Evolutionary conservation across 1,140 invertebrate genomes (phyloP), one percentile per base, ranked within the genome.

Genomic region (Drosophila kepulauana): DNA sequence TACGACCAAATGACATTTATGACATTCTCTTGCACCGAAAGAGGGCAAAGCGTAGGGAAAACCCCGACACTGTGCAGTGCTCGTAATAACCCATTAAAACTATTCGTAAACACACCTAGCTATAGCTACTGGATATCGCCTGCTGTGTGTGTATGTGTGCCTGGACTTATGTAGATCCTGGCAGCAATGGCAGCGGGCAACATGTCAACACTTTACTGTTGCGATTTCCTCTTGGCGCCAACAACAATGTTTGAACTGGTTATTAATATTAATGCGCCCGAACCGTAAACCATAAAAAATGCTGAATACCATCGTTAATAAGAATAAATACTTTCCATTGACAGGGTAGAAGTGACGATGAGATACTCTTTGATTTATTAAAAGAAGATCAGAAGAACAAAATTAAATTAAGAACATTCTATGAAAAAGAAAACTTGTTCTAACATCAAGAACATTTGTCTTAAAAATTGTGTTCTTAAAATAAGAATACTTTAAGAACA

Each of bases 31-130:
- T 66, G 35, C 41, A 30, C n/a, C 28, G 13, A 63, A 64, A 58
- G 33, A 30, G 35, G 45, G 62, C 33, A 54, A 25, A 43, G 30
- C 30, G 48, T 33, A 67, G 63, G 43, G 69, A 62, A 62, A 79
- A 63, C 51, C 10, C 3, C 6, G 66, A 62, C 57, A 73, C 63
- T 61, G 63, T 16, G 69, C 70, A 69, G 81, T 64, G 30, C 28
- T 54, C 66, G 79, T 88, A 82, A 85, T 88, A 88, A 88, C 71
- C 85, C 85, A 88, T 88, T 89, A 88, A 89, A 88, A 88, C 85
- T 88, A 88, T 88, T 88, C 85, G 75, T 73, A 78, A 84, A 88
- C 84, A 87, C 84, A 89, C 85, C 85, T 85, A 64, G 63, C 35
- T 11, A 38, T 56, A 70, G 61, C 13, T 65, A 35, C 52, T 30